Percentiles rank a stretch among this genome's conserved stretches.
phyloP scores from a whole-genome alignment of 1,140 invertebrate genomes.

The Belonocnema kinseyi region DNA sequence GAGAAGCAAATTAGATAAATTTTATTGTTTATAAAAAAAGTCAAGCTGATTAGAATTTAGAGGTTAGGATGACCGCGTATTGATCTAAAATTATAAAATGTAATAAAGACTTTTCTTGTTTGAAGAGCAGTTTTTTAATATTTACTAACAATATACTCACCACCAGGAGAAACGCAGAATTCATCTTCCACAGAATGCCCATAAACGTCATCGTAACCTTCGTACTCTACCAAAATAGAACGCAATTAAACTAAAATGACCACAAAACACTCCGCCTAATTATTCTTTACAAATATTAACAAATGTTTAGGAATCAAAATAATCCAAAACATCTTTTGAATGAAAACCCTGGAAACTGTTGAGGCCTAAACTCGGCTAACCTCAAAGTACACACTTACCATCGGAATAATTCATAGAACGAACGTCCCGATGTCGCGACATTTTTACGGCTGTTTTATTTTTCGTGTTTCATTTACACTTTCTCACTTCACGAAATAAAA shows the following conservation, averaged over 20 bases:
- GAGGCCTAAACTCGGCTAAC: not conserved
- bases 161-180: constrained; percentile 91
- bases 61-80: too few species aligned
- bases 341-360: constrained; percentile 24
- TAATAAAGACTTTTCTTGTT: too few species aligned
- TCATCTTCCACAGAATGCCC: constrained; percentile 95
- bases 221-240: constrained; percentile 82
- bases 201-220: constrained; percentile 93
- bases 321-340: not conserved
- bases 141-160: constrained; percentile 73
- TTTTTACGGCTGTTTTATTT: constrained; percentile 55
- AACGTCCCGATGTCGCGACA: constrained; percentile 88
- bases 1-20: too few species aligned
- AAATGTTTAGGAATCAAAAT: constrained; percentile 19
- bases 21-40: too few species aligned
- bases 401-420: constrained; percentile 85
- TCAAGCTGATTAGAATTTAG: too few species aligned
- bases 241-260: constrained; percentile 37
- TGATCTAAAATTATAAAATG: too few species aligned
- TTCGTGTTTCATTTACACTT: constrained; percentile 10
- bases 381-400: constrained; percentile 67
- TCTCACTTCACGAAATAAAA: not conserved
- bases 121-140: too few species aligned
- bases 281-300: not conserved
- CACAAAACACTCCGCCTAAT: constrained; percentile 26